phyloP scores from a whole-genome alignment of 2,888 invertebrate genomes.

The Drosophila mayaguana region DNA sequence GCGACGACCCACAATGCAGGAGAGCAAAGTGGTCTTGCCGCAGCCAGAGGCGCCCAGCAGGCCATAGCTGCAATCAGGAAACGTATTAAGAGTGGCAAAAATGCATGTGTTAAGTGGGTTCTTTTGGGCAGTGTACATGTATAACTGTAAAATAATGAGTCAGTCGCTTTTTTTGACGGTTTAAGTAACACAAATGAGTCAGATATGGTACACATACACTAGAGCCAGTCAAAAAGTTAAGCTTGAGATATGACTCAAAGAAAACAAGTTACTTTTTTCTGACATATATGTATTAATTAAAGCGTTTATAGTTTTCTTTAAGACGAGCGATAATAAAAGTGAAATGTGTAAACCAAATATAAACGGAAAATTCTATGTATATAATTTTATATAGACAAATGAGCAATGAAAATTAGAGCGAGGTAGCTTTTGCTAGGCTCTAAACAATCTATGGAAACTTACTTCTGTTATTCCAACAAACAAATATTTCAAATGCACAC shows the following conservation, averaged over 20 bases:
- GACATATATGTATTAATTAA: not conserved
- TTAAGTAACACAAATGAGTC: not conserved
- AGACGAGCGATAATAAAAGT: too few relatives aligned
- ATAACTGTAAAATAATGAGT: conserved; percentile 2
- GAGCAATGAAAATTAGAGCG: not conserved
- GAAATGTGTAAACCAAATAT: not conserved
- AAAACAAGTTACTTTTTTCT: not conserved
- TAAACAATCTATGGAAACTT: not conserved
- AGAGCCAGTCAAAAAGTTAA: not conserved
- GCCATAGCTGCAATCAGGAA: conserved; percentile 90
- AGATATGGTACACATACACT: not conserved
- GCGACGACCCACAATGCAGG: conserved; percentile 95
- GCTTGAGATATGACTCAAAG: not conserved
- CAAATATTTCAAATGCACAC: not conserved
- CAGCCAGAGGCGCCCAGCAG: conserved; percentile 97
- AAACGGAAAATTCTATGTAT: not conserved
- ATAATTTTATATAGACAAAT: not conserved
- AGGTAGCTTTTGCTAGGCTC: not conserved
- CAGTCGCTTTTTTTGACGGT: not conserved
- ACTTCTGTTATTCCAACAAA: not conserved
- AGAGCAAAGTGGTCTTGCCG: conserved; percentile 97
- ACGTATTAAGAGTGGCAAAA: not conserved
- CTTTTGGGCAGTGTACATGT: not conserved
- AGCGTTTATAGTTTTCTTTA: not conserved
- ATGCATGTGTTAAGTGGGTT: not conserved